These are phyloP conservation scores for Cygnus buccinator DNA, from an alignment of 2,113 vertebrate genomes.

Conservation along the genomic window DNA sequence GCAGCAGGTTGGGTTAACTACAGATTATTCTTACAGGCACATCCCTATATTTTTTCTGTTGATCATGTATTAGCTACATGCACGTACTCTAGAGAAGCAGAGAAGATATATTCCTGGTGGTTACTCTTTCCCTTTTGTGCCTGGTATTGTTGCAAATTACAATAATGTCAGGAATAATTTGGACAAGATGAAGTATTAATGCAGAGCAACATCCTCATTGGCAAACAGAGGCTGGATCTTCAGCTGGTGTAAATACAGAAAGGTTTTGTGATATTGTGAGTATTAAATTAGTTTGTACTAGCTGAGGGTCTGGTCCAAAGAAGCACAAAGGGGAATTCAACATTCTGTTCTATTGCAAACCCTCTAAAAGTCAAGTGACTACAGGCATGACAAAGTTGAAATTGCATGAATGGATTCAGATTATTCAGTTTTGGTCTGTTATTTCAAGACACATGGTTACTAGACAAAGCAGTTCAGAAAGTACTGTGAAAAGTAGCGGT, in stretches of 20 bases:
- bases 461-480: background rate
- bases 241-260: background rate
- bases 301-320: background rate
- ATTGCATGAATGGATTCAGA: background rate
- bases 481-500: background rate
- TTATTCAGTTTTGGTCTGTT: background rate
- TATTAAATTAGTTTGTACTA: background rate
- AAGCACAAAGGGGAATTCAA: background rate
- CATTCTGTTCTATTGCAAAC: background rate
- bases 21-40: background rate
- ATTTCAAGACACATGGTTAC: background rate
- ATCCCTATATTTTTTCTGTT: background rate
- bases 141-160: background rate
- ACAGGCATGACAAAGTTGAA: background rate
- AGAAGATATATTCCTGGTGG: background rate
- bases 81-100: background rate
- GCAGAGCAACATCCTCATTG: background rate
- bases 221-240: conserved; percentile 10
- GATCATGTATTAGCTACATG: background rate
- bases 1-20: background rate
- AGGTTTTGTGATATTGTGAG: background rate
- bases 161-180: background rate
- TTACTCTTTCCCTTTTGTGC: background rate
- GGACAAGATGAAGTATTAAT: background rate
- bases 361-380: background rate